Evolutionary conservation across 2,888 invertebrate species (phyloP), one percentile per base, ranked within the genome.

Genomic region (Sympetrum striolatum): DNA sequence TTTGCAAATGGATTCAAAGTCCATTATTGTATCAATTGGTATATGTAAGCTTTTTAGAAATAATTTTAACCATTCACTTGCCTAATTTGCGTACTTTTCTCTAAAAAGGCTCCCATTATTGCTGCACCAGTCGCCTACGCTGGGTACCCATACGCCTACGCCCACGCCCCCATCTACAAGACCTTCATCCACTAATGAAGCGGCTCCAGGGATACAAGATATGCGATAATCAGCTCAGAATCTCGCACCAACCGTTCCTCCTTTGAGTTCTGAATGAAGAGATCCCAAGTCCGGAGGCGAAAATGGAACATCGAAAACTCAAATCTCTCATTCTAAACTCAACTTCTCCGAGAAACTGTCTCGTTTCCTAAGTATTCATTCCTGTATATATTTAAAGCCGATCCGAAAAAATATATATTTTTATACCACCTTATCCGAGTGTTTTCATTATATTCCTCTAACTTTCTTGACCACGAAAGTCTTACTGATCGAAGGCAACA

Each of bases 151-250:
- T 60, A 60, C 86, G 86, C 86, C 37, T 86, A 86, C 64, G 86
- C 60, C 39, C 86, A 86, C 86, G 86, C 86, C 8, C 86, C 86
- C 60, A 14, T 86, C 86, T 14, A n/a, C 86, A 86, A 60, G 37
- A 86, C 86, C 2, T 86, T 64, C 86, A 60, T 60, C 86, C 86
- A 86, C 60, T 86, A 37, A 86, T 25, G 37, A 81, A n/a, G 2
- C 81, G 48, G 44, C 44, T n/a, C 14, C 22, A 6, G 64, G 64
- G 22, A 64, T 14, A 31, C 8, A 25, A 14, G 25, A 25, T 73
- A n/a, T 25, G 25, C 73, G 73, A 14, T 73, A 10, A 12, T 15
- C 31, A 25, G 73, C 31, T 14, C 25, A 25, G 3, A 18, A 35
- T 39, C 80, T 15, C 37, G 39, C 80, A 39, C 5, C 80, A 14